Evolutionary conservation across 2,113 vertebrate genomes (phyloP), one percentile per base, ranked within the genome.

Genomic region (Proteles cristata): DNA sequence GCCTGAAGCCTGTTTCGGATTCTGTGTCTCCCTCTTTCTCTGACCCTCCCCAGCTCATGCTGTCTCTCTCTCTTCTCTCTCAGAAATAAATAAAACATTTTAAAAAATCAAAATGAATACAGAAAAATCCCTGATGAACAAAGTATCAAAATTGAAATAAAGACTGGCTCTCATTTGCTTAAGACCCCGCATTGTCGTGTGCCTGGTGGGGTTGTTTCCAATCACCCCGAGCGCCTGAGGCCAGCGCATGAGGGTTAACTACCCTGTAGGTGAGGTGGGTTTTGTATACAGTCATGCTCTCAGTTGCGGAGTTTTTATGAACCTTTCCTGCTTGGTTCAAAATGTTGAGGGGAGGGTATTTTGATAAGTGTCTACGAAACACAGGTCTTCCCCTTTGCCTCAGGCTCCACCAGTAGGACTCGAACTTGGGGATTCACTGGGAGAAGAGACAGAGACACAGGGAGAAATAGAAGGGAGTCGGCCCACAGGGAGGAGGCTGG

Each of bases 171-270:
- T 4, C 11, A 23, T 58, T 4, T 11, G 43, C 25, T 10, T 16
- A 55, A 31, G 79, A 16, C 19, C 58, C 8, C 2, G 7, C 23
- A 3, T 17, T 31, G 8, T 0, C 6, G 61, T 5, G 11, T 0
- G 0, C 58, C 31, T 16, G 43, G 3, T 28, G 16, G 35, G 33
- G 55, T 4, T 3, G 16, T 31, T 45, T 21, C 55, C 65, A 9
- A 0, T 4, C 55, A 23, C 11, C 76, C 61, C 4, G 0, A 1
- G 33, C 4, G 12, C 68, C 50, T 0, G 7, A 6, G 39, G 17
- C 7, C 0, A 23, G 45, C 19, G 7, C 7, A 0, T 3, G 4
- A 17, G 33, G 25, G 6, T 9, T 3, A 45, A 21, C 21, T 7
- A 11, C 0, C 2, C 55, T 11, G 11, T 4, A 23, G 43, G 69